phyloP scores from a whole-genome alignment of 30 jellyfish, hydroid and myxozoan genomes.

The Aurelia aurita region DNA sequence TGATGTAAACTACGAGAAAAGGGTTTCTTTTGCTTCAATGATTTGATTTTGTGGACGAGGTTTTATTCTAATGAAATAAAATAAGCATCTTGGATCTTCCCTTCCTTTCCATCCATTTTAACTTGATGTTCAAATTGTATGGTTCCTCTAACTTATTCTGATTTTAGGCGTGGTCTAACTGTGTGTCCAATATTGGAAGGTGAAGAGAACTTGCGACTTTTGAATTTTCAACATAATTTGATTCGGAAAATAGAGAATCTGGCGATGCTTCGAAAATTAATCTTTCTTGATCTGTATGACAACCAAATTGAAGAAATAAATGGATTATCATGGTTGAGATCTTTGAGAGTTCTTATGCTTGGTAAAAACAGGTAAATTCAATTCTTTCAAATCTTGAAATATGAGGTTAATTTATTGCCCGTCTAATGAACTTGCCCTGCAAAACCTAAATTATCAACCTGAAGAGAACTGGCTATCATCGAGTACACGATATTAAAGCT shows the following conservation, averaged over 20 bases:
- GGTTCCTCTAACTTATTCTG: not conserved
- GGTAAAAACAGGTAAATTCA: constrained; percentile 81
- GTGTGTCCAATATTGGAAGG: constrained; percentile 90
- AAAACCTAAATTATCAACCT: too few species aligned
- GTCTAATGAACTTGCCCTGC: too few species aligned
- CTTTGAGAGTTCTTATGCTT: constrained; percentile 86
- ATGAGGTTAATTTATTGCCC: too few species aligned
- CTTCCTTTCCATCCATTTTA: too few species aligned
- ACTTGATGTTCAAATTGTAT: not conserved
- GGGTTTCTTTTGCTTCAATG: too few species aligned
- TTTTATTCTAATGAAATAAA: too few species aligned
- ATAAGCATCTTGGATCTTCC: not conserved
- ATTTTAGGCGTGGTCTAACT: constrained; percentile 71
- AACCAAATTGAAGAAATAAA: constrained; percentile 82
- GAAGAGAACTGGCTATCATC: too few species aligned
- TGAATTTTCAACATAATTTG: constrained; percentile 86
- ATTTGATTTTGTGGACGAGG: too few species aligned
- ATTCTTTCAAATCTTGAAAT: not conserved
- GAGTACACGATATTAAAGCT: too few species aligned
- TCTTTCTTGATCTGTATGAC: constrained; percentile 90
- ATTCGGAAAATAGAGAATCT: constrained; percentile 75
- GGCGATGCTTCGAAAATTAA: constrained; percentile 65
- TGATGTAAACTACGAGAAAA: too few species aligned
- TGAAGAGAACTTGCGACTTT: constrained; percentile 83
- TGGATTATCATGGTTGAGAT: constrained; percentile 76